Conservation (phyloP, 30 jellyfish, hydroid and myxozoan genomes). For the Aurelia aurita region DNA sequence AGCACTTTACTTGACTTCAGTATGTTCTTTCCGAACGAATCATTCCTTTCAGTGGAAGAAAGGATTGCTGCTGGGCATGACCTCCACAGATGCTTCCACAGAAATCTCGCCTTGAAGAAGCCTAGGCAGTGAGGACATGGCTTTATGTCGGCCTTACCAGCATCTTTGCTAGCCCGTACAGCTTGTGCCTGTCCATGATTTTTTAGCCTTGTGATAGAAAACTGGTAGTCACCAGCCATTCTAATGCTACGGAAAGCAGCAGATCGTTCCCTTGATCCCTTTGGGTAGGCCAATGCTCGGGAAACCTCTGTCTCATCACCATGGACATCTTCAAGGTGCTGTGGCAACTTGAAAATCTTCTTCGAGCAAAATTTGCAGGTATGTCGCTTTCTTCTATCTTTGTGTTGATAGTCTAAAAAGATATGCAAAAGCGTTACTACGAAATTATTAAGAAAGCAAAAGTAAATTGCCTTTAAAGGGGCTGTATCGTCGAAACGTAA, state of each 20-base stretch:
- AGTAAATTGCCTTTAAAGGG: no score
- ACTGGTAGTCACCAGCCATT: not conserved
- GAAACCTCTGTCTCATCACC: not conserved
- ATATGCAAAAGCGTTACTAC: no score
- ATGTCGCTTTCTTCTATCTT: not conserved
- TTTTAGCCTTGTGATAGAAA: not conserved
- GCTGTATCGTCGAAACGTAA: no score
- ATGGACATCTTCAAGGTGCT: not conserved
- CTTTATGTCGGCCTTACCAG: not conserved
- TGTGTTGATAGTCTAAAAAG: not conserved
- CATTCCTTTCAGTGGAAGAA: no score
- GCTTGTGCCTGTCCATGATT: not conserved
- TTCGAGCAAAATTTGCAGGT: not conserved
- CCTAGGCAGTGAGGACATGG: no score
- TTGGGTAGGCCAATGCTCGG: not conserved
- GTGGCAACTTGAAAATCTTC: not conserved
- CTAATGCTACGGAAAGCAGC: not conserved
- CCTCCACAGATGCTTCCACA: not conserved
- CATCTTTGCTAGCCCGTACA: not conserved
- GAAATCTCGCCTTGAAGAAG: not conserved
- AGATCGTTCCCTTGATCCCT: not conserved
- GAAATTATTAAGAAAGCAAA: no score
- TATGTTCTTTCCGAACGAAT: not conserved
- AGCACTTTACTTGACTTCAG: not conserved
- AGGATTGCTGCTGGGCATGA: no score